Evolutionary conservation across 2,113 vertebrate species (phyloP), one percentile per base, ranked within the genome.

Genomic region (Urocolius indicus): DNA sequence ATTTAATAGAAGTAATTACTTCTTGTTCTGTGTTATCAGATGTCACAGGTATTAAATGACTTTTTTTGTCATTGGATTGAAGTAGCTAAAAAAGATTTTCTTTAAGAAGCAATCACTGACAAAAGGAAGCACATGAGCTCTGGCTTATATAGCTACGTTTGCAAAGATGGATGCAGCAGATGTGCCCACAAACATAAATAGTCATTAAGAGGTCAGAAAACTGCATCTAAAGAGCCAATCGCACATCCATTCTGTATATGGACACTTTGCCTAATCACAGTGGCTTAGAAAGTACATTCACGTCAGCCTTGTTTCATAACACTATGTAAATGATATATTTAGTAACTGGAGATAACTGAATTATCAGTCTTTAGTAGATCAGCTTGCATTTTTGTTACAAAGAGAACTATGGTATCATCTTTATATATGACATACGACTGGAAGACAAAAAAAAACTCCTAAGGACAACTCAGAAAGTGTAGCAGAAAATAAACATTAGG

Each of bases 1-100:
- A 48, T 93, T 90, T 97, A 95, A 95, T 82, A 94, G 91, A 79
- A 92, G 96, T 95, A 97, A 97, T 96, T 97, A 96, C 89, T 96
- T 94, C 89, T 95, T 95, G 92, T 95, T 97, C 94, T 86, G 52
- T 63, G 73, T 93, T 97, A 97, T 89, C 94, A 96, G 83, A 91
- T 95, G 88, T 92, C 93, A 95, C 81, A 96, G 85, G 92, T 93
- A 97, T 91, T 95, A 93, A 78, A 95, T 69, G 14, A 73, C 71
- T 67, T 84, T 90, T 92, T 90, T 85, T 46, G 77, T 66, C 87
- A 94, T 41, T 93, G 79, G 51, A 89, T 76, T 93, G 76, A 91
- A 92, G 54, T 54, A 94, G 43, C 91, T 90, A 83, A 87, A 78
- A 85, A 93, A 87, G 58, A 75, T 87, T 94, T 79, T 87, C 61